These are phyloP conservation scores for Columbina picui DNA, from an alignment of 2,113 vertebrate species.

Conservation along the genomic window DNA sequence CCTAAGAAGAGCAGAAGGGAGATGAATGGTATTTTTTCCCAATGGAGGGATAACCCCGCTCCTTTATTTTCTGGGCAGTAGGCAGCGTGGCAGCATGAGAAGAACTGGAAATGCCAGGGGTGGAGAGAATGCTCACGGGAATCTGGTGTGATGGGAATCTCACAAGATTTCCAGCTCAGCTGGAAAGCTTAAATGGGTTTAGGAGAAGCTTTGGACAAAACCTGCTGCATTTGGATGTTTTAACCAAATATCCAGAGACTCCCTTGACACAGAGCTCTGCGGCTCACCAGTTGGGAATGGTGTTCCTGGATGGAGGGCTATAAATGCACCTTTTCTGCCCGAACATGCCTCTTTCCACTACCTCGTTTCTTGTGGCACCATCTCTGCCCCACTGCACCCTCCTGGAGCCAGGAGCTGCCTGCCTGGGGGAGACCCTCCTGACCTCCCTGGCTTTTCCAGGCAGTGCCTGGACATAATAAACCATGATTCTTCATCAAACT, in stretches of 20 bases:
- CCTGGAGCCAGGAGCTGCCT: neutral
- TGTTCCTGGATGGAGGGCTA: neutral
- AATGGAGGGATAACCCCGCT: neutral
- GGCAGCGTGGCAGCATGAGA: accelerated
- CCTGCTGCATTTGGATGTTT: neutral
- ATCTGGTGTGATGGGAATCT: neutral
- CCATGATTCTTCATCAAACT: accelerated
- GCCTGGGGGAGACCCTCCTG: neutral
- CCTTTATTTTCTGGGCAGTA: neutral
- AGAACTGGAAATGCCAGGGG: neutral
- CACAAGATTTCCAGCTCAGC: neutral
- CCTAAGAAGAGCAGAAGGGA: accelerated
- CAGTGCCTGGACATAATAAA: neutral
- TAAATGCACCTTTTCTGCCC: neutral
- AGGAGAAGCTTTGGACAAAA: neutral
- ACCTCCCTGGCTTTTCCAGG: neutral
- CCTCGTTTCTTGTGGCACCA: accelerated
- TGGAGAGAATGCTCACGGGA: neutral
- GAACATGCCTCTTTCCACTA: neutral
- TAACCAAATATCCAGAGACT: neutral
- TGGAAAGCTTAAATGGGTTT: neutral
- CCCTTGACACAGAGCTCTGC: neutral
- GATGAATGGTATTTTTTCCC: neutral
- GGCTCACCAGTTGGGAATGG: neutral
- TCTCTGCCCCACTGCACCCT: neutral